phyloP scores from a whole-genome alignment of 30 jellyfish, hydroid and myxozoan species.

The Aurelia coerulea region DNA sequence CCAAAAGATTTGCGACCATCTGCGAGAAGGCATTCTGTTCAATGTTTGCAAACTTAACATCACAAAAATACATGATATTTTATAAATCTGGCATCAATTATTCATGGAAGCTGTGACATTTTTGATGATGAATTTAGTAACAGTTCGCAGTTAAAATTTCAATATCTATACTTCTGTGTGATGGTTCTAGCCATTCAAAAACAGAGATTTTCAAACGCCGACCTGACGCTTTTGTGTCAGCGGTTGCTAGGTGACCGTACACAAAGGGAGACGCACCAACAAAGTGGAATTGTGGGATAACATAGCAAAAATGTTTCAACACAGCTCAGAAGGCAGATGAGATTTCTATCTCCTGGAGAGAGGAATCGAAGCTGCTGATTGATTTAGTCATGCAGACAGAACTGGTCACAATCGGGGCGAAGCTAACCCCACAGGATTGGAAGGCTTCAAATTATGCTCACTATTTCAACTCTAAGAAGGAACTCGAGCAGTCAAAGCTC shows the following conservation, averaged over 20 bases:
- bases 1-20: no score
- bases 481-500: conserved; percentile 65
- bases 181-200: no score
- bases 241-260: conserved; percentile 37
- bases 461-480: conserved; percentile 67
- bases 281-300: neutral
- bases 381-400: conserved; percentile 54
- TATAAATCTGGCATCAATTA: no score
- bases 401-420: conserved; percentile 52
- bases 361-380: neutral
- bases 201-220: neutral
- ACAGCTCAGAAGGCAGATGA: neutral
- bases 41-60: no score
- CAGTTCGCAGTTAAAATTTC: no score
- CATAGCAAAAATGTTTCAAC: neutral
- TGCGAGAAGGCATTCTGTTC: no score
- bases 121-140: no score
- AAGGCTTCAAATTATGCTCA: conserved; percentile 71
- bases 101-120: no score
- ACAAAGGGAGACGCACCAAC: conserved; percentile 27
- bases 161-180: no score
- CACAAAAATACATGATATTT: no score
- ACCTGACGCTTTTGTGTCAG: conserved; percentile 5
- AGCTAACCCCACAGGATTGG: conserved; percentile 72
- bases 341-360: neutral